Percentiles rank a stretch among this genome's conserved stretches.
phyloP scores from a whole-genome alignment of 1,140 invertebrate genomes.

The Brachionus angularis region DNA sequence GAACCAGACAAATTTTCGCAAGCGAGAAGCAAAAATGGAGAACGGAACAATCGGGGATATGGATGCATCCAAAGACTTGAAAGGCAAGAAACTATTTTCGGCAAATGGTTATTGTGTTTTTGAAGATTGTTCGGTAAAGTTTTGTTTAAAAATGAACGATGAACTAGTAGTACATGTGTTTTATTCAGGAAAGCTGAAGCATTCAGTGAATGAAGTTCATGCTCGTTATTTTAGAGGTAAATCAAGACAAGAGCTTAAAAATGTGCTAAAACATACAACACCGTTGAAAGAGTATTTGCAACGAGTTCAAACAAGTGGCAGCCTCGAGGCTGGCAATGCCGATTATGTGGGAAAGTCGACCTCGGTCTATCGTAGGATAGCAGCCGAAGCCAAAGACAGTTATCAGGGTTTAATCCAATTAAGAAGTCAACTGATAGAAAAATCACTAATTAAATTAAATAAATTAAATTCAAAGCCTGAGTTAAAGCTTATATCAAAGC shows the following conservation, averaged over 20 bases:
- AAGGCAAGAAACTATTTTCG: slow-evolving; percentile 33
- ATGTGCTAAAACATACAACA: slow-evolving; percentile 28
- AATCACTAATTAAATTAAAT: not conserved
- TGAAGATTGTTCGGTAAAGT: slow-evolving; percentile 26
- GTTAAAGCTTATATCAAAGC: no score
- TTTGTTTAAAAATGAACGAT: slow-evolving; percentile 41
- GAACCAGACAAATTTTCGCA: slow-evolving; percentile 5
- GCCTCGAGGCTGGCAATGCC: slow-evolving; percentile 2
- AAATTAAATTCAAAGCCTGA: not conserved
- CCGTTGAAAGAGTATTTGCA: slow-evolving; percentile 10
- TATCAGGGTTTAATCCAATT: slow-evolving; percentile 16
- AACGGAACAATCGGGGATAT: not conserved
- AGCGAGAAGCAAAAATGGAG: slow-evolving; percentile 12
- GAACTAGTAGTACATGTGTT: slow-evolving; percentile 19
- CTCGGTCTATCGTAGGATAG: slow-evolving; percentile 30
- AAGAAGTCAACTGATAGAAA: not conserved
- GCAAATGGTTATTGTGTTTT: slow-evolving; percentile 39
- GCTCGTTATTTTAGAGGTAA: slow-evolving; percentile 18
- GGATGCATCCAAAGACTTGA: not conserved
- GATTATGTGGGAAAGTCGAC: slow-evolving; percentile 19
- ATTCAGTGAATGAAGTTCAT: slow-evolving; percentile 5
- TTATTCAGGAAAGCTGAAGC: slow-evolving; percentile 20
- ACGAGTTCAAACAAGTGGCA: not conserved
- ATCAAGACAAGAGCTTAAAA: slow-evolving; percentile 33
- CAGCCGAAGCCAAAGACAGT: slow-evolving; percentile 40